Percentiles rank a stretch among this genome's conserved stretches.
phyloP scores from a whole-genome alignment of 2,113 vertebrate species.

The Hydrochoerus hydrochaeris region DNA sequence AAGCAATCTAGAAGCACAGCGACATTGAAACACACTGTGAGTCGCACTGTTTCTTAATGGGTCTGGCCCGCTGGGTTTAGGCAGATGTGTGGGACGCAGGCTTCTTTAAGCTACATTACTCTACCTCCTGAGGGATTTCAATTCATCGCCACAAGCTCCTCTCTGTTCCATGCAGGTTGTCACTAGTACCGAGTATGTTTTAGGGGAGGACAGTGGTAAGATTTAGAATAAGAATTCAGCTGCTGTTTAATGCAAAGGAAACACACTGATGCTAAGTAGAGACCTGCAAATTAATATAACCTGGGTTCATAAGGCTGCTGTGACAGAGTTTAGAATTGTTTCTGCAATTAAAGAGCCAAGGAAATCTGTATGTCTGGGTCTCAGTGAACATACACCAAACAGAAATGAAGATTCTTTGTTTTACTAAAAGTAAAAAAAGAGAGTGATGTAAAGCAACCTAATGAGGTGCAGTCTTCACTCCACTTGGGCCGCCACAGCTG shows the following conservation, averaged over 20 bases:
- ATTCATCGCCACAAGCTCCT: slow-evolving; percentile 12
- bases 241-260: slow-evolving; percentile 67
- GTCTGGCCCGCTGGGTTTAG: slow-evolving; percentile 49
- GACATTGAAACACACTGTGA: slow-evolving; percentile 65
- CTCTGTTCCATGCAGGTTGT: slow-evolving; percentile 1
- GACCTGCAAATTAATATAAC: slow-evolving; percentile 66
- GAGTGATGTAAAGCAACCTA: not conserved
- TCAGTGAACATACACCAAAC: slow-evolving; percentile 37
- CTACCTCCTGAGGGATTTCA: slow-evolving; percentile 57
- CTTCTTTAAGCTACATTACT: slow-evolving; percentile 36
- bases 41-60: slow-evolving; percentile 37
- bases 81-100: slow-evolving; percentile 42
- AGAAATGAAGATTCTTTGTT: slow-evolving; percentile 48
- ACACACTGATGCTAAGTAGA: slow-evolving; percentile 16
- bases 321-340: slow-evolving; percentile 73
- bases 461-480: not conserved
- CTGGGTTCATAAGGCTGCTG: slow-evolving; percentile 72
- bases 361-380: slow-evolving; percentile 71
- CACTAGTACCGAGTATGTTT: not conserved
- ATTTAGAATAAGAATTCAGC: slow-evolving; percentile 24
- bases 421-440: slow-evolving; percentile 24
- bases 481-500: not conserved
- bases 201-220: not conserved
- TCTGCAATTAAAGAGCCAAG: slow-evolving; percentile 58
- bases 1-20: slow-evolving; percentile 36